These are phyloP conservation scores for Neoniphon sammara DNA, from an alignment of 2,797 vertebrate genomes.

Conservation along the genomic window DNA sequence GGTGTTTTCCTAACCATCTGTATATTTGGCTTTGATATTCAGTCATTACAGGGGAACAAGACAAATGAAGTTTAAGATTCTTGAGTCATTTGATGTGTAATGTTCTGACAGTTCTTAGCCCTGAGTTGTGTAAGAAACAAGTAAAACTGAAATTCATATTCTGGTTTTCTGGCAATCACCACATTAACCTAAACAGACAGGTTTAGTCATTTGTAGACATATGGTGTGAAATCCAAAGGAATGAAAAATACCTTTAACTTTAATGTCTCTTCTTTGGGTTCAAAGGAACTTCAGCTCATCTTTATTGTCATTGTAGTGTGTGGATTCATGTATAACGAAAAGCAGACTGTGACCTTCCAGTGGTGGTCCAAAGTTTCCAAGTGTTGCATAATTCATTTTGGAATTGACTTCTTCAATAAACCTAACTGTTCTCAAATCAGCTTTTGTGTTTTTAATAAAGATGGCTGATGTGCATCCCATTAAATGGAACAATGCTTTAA, in stretches of 20 bases:
- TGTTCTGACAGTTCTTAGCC: not conserved
- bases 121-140: not conserved
- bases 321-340: no score
- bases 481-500: not conserved
- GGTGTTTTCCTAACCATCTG: not conserved
- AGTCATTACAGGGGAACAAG: constrained; percentile 4
- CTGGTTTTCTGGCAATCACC: constrained; percentile 14
- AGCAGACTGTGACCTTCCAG: no score
- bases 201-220: constrained; percentile 26
- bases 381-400: no score
- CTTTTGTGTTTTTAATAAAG: no score
- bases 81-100: not conserved
- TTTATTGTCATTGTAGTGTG: no score
- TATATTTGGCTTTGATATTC: not conserved
- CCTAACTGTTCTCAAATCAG: no score
- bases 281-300: no score
- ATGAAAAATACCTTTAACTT: no score
- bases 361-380: no score
- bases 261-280: no score
- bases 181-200: constrained; percentile 12
- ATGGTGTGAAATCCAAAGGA: no score
- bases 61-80: constrained; percentile 9
- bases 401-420: no score
- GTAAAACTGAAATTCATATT: not conserved
- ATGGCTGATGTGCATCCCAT: not conserved